phyloP scores from a whole-genome alignment of 2,797 vertebrate species.

The Chiroxiphia lanceolata region DNA sequence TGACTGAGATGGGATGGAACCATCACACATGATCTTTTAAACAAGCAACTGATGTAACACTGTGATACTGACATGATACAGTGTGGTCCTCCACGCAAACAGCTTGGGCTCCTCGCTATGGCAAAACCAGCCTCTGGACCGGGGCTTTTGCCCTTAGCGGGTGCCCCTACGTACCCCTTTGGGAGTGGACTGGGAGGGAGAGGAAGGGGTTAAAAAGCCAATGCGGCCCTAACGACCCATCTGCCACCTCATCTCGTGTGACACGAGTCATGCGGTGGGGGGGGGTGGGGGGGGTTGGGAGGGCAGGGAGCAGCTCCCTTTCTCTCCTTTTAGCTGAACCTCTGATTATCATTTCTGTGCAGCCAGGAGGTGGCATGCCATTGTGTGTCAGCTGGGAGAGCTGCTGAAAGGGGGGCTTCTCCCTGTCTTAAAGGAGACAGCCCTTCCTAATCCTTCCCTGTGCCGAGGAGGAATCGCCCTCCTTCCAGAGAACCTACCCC shows the following conservation, averaged over 20 bases:
- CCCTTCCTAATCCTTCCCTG: background rate
- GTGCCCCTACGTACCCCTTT: background rate
- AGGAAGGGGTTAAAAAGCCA: conserved; percentile 57
- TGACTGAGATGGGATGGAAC: background rate
- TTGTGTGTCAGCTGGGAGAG: conserved; percentile 44
- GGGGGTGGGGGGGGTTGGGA: background rate
- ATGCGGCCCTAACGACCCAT: conserved; percentile 11
- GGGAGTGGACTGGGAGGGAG: background rate
- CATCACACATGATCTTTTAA: background rate
- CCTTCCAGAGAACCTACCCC: background rate
- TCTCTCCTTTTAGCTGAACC: conserved; percentile 46
- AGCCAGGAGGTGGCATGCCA: conserved; percentile 41
- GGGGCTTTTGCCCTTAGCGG: background rate
- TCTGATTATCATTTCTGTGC: conserved; percentile 65
- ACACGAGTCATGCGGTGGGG: background rate
- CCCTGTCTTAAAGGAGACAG: conserved; percentile 47
- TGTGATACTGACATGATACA: background rate
- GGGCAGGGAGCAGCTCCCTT: conserved; percentile 37
- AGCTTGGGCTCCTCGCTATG: background rate
- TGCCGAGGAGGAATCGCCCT: background rate
- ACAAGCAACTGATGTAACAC: background rate
- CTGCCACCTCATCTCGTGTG: conserved; percentile 52
- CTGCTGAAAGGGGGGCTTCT: conserved; percentile 49
- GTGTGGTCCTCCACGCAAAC: background rate
- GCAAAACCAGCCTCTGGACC: background rate